Evolutionary conservation across 2,797 vertebrate species (phyloP), one percentile per base, ranked within the genome.

Genomic region (Amphiprion clarkii): DNA sequence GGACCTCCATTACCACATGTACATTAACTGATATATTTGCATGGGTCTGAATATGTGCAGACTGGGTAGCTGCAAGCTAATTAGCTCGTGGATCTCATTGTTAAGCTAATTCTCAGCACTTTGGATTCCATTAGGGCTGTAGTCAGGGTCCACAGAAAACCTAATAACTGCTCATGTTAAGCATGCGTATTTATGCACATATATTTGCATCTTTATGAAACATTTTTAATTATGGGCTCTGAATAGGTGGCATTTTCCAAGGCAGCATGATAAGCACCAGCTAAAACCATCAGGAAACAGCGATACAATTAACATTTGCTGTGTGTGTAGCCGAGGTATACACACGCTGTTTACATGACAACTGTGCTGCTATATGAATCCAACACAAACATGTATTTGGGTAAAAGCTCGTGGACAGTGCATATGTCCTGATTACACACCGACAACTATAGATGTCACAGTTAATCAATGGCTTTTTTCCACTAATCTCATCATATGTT

Each of bases 161-260:
- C 82, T 82, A 88, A 91, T 91, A 88, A 85, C 79, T 53, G 84
- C 81, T 81, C 58, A 57, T 89, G 89, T 89, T 91, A 86, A 82
- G 76, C 84, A 85, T 82, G 81, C 67, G 71, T 86, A 89, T 93
- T 90, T 88, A 94, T 94, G 92, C 92, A 94, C 91, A 94, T 94
- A 93, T 91, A 94, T 95, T 94, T 94, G 92, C 92, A 94, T 94
- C 84, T 93, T 94, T 86, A 94, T 94, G 89, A 92, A 91, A 90
- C 74, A 61, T 75, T 83, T 92, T 94, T 93, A 92, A 94, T 94
- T 92, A 90, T 82, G 77, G 76, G 81, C 85, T 90, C 86, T 87
- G 87, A 91, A 92, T 88, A 78, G 87, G 84, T 89, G 82, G 81
- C 78, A 85, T 91, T 91, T 86, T 81, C 71, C 76, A 81, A 79